Evolutionary conservation across 2,797 vertebrate species (phyloP).

Genomic region (Xyrichtys novacula): DNA sequence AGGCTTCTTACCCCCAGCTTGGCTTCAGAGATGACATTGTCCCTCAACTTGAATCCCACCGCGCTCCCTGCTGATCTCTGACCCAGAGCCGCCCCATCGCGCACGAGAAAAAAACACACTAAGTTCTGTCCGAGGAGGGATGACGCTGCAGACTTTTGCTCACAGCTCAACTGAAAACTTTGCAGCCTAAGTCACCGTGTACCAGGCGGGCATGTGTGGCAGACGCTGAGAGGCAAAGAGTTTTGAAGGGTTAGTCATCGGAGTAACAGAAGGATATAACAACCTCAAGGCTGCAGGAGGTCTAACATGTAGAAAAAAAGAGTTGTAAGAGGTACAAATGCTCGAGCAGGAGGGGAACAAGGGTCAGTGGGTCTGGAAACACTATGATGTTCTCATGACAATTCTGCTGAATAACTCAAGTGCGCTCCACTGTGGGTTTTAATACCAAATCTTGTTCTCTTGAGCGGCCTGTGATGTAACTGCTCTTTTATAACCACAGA

Average conservation of each 20-base stretch:
- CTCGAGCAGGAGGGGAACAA: not conserved
- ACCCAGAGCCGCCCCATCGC: constrained; percentile 53
- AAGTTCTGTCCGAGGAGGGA: constrained; percentile 50
- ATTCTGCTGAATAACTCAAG: not conserved
- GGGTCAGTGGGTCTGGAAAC: constrained; percentile 27
- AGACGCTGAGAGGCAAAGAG: constrained; percentile 21
- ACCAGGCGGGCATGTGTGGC: constrained; percentile 50
- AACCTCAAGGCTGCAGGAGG: constrained; percentile 44
- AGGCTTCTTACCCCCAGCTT: constrained; percentile 49
- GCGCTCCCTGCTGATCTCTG: constrained; percentile 52
- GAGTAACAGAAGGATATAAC: constrained; percentile 40
- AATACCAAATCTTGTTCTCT: not conserved
- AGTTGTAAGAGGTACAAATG: constrained; percentile 26
- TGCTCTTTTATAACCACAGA: constrained; percentile 12
- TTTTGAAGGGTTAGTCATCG: constrained; percentile 56
- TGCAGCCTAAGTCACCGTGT: constrained; percentile 34
- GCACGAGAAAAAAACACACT: constrained; percentile 42
- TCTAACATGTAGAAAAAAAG: constrained; percentile 29
- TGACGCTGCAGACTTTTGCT: constrained; percentile 63
- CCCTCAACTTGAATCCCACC: constrained; percentile 40
- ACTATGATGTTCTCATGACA: not conserved
- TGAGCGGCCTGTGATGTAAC: not conserved
- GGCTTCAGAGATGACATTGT: constrained; percentile 47
- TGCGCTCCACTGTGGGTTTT: not conserved
- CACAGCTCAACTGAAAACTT: constrained; percentile 59